Conservation (phyloP, 2,113 vertebrate genomes). For the Forbesichthys agassizii region DNA sequence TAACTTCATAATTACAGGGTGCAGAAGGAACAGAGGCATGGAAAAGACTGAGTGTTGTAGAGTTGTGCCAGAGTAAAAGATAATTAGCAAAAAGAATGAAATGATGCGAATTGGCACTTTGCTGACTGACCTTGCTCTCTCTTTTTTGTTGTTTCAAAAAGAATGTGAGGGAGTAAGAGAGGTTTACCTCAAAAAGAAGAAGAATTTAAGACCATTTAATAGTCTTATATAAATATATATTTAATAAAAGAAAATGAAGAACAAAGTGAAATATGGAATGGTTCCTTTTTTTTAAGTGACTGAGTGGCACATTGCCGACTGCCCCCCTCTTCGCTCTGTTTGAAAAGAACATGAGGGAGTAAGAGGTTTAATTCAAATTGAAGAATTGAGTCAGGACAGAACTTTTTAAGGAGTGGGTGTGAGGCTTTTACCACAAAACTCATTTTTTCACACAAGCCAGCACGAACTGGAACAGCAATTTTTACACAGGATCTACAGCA, state of each 20-base stretch:
- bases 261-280: too few relatives aligned
- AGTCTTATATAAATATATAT: too few relatives aligned
- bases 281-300: too few relatives aligned
- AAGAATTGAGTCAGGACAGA: too few relatives aligned
- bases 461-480: too few relatives aligned
- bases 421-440: background rate
- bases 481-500: background rate
- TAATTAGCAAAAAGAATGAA: slow-evolving; percentile 53
- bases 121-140: slow-evolving; percentile 21
- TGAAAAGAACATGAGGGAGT: too few relatives aligned
- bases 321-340: too few relatives aligned
- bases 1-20: slow-evolving; percentile 36
- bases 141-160: slow-evolving; percentile 32
- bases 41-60: slow-evolving; percentile 44
- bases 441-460: background rate
- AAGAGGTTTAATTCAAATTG: too few relatives aligned
- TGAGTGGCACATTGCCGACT: too few relatives aligned
- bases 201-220: too few relatives aligned
- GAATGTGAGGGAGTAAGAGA: slow-evolving; percentile 44
- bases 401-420: too few relatives aligned
- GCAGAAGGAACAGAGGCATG: slow-evolving; percentile 34
- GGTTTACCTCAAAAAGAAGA: slow-evolving; percentile 17
- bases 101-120: slow-evolving; percentile 54
- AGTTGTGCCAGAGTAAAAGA: slow-evolving; percentile 47
- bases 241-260: too few relatives aligned